Percentiles rank a stretch among this genome's conserved stretches.
Evolutionary conservation across 2,888 invertebrate species (phyloP).

Genomic region (Galerucella pusilla): DNA sequence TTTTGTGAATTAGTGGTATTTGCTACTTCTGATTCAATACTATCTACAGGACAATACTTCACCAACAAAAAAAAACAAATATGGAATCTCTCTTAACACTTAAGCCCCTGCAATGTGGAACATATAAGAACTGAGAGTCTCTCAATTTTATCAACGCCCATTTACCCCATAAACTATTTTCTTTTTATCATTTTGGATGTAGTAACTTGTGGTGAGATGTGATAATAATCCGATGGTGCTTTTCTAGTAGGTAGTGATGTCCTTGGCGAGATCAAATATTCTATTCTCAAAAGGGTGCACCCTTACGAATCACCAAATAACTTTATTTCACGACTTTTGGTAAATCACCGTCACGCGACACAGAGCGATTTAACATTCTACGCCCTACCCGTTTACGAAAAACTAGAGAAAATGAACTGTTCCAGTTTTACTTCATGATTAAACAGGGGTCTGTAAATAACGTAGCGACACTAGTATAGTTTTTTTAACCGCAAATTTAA

Average conservation of each 20-base stretch:
- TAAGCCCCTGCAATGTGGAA: slow-evolving; percentile 4
- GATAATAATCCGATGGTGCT: slow-evolving; percentile 51
- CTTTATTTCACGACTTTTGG: slow-evolving; percentile 31
- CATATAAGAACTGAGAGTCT: slow-evolving; percentile 6
- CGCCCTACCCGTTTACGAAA: not conserved
- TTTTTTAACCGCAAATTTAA: not conserved
- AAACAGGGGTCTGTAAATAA: not conserved
- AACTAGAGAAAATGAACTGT: not conserved
- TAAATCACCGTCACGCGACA: slow-evolving; percentile 30
- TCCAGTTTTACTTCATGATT: not conserved
- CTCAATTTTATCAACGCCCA: slow-evolving; percentile 25
- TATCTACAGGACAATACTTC: slow-evolving; percentile 62
- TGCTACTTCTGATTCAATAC: slow-evolving; percentile 57
- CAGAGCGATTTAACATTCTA: not conserved
- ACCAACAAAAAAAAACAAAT: slow-evolving; percentile 39
- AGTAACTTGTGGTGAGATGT: slow-evolving; percentile 48
- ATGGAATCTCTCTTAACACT: slow-evolving; percentile 25
- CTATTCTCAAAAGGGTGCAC: slow-evolving; percentile 42
- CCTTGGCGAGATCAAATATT: slow-evolving; percentile 43
- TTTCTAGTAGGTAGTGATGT: slow-evolving; percentile 49
- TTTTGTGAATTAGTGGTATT: slow-evolving; percentile 58
- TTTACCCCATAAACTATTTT: slow-evolving; percentile 34
- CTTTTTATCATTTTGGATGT: slow-evolving; percentile 36
- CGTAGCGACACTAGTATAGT: not conserved
- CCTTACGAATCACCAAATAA: slow-evolving; percentile 38